Evolutionary conservation across 2,113 vertebrate genomes (phyloP).

Genomic region (Chionomys nivalis): DNA sequence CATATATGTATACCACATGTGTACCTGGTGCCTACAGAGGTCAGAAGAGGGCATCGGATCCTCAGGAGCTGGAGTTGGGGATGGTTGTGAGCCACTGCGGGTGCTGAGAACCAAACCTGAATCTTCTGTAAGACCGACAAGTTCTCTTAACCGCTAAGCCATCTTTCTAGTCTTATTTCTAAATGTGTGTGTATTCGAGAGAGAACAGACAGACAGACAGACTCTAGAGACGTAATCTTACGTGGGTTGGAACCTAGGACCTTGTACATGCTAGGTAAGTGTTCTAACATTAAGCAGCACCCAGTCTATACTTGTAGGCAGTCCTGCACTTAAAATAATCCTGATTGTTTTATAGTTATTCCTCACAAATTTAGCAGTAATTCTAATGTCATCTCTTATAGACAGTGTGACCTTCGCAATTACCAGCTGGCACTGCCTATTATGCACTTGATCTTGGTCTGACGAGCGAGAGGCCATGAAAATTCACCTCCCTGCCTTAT

Average conservation of each 20-base stretch:
- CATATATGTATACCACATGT: background rate
- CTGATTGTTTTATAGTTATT: background rate
- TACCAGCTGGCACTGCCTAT: background rate
- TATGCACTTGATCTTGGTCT: background rate
- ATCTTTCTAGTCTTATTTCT: background rate
- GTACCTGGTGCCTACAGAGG: background rate
- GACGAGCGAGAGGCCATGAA: fast-evolving
- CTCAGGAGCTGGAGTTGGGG: background rate
- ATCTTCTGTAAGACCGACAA: background rate
- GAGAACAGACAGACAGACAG: background rate
- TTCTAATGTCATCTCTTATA: background rate
- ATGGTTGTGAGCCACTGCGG: background rate
- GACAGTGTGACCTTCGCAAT: background rate
- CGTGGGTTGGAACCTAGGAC: background rate
- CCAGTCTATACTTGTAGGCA: background rate
- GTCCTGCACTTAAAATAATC: background rate
- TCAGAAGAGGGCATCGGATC: background rate
- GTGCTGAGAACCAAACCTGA: background rate
- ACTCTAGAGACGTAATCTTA: background rate
- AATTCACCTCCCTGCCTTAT: background rate
- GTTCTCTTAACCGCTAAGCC: background rate
- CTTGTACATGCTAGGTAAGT: background rate
- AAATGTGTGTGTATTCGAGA: background rate
- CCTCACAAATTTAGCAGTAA: background rate
- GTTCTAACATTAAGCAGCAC: background rate